Base-by-base conservation (phyloP, 2,888 invertebrate species). In the Sesamia inferens region DNA sequence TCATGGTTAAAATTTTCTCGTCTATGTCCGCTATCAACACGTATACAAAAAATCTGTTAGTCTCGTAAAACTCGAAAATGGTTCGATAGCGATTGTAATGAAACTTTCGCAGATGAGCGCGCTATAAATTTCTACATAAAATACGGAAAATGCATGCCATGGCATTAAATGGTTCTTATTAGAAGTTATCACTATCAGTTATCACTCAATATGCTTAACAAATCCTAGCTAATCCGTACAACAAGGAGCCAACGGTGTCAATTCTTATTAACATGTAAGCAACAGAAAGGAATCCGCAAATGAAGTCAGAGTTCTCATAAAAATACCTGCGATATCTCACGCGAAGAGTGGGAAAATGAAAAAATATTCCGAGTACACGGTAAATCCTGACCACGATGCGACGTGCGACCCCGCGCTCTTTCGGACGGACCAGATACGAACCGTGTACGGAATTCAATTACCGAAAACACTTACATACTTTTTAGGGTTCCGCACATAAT, bases 371-470 rank as follows among this genome's bases (percentile, higher is more conserved):
- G 88, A 87, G 91, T 93, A 93, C 92, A 92, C 90, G 92, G 87
- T 90, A 93, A 95, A 94, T 94, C 93, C 90, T 89, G 90, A 93
- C 94, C 94, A 90, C 94, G 90, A 79, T 78, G 88, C 88, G 90
- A 92, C 93, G 93, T 93, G 92, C 85, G 85, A 87, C 88, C 90
- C 86, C 90, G 92, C 88, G 85, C 77, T 82, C 90, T 88, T 86
- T 86, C 90, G 86, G 89, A 80, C 88, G 87, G 89, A 82, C 82
- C 85, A 89, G 88, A 89, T 89, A 89, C 88, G 87, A 82, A 83
- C 87, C 91, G 90, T 93, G 92, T 90, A 89, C 87, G 90, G 93
- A 94, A 95, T 95, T 94, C 94, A 93, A 94, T 95, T 95, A 95
- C 88, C 84, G 84, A 88, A 90, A 89, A 86, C 89, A 88, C 89